Evolutionary conservation across 2,797 vertebrate genomes (phyloP), one percentile per base, ranked within the genome.

Genomic region (Gymnocypris eckloni): DNA sequence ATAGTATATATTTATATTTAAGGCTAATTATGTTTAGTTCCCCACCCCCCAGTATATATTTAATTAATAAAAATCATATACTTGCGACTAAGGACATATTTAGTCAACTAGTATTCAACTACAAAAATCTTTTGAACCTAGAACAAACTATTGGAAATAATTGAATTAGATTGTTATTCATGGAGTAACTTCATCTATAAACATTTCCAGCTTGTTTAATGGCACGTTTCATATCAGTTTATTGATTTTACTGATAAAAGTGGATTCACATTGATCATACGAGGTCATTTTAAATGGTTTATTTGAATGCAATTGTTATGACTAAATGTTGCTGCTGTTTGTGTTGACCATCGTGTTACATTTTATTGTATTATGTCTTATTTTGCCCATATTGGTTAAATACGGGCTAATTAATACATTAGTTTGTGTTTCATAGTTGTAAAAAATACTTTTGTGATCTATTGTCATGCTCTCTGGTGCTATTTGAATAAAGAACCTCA

Each of bases 401-500:
- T 13, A 61, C 61, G 28, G 25, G 2, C 25, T 64, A 64, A 64
- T 25, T 12, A 28, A 78, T 18, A 5, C 7, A 75, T 18, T 18
- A 0, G 11, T 2, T 22, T 54, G 72, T 37, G 28, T 75, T 75
- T 75, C 6, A 75, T 73, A 73, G 43, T 33, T 52, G 45, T 75
- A 43, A 43, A 22, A 43, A 43, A 0, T 1, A 28, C 22, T 11
- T 59, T 7, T 45, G 8, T 64, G 22, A 64, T 80, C 2, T 22
- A 22, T 80, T 59, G 43, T 56, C 52, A 56, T 43, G 20, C 13
- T 22, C 25, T 20, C 12, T 70, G 67, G 41, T 56, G 10, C 3
- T 9, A 33, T 61, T 82, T 82, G 69, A 82, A 43, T 61, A 33
- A 56, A 73, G n/a, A 82, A 7, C 39, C 69, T 61, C 11, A 82